Conservation (phyloP, 2,113 vertebrate species). For the Ophiodon elongatus region DNA sequence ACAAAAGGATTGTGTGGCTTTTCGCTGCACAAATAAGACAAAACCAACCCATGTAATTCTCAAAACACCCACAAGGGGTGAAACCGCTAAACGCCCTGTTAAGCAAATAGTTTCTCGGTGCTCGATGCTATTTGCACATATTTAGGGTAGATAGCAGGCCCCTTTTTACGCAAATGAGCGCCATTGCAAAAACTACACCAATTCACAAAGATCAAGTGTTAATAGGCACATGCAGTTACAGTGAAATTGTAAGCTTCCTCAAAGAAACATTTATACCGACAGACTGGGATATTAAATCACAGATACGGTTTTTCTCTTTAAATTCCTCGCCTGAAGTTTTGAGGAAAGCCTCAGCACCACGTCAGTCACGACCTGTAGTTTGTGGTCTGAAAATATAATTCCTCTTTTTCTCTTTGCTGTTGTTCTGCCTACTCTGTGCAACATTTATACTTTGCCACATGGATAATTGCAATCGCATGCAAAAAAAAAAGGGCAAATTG, state of each 20-base stretch:
- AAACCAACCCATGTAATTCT: neutral
- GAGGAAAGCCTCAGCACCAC: neutral
- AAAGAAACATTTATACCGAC: neutral
- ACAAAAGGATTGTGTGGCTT: neutral
- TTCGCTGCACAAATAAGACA: neutral
- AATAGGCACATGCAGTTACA: neutral
- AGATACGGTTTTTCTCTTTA: neutral
- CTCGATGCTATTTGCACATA: neutral
- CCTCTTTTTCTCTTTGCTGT: neutral
- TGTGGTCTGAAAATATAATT: neutral
- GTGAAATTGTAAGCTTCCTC: neutral
- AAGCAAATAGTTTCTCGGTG: neutral
- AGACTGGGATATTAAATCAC: neutral
- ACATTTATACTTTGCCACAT: neutral
- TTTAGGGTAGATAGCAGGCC: neutral
- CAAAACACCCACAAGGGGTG: neutral
- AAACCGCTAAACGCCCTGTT: neutral
- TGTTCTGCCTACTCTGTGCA: neutral
- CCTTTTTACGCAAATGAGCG: neutral
- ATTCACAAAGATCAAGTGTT: neutral
- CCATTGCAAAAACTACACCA: neutral
- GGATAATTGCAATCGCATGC: neutral
- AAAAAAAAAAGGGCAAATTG: neutral
- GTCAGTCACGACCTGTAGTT: neutral
- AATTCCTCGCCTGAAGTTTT: neutral